Percentiles rank a stretch among this genome's conserved stretches.
phyloP scores from a whole-genome alignment of 53 echinoderm and acorn worm species.

The Stichopus horrens region DNA sequence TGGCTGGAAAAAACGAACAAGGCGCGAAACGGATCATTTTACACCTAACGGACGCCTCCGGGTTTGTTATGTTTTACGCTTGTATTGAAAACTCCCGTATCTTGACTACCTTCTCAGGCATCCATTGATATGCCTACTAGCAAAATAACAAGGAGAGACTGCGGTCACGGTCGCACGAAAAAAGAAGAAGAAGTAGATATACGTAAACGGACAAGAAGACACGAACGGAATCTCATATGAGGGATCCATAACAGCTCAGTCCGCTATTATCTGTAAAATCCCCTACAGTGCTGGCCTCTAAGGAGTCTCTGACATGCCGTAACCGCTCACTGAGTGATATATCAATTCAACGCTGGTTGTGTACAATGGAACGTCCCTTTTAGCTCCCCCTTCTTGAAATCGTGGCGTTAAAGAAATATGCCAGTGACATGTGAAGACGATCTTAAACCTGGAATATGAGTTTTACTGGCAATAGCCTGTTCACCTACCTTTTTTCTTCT shows the following conservation, averaged over 20 bases:
- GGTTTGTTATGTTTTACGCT: background rate
- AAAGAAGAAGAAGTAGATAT: background rate
- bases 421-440: too few species aligned
- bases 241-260: background rate
- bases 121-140: background rate
- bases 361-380: background rate
- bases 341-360: background rate
- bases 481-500: too few species aligned
- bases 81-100: background rate
- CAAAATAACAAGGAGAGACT: background rate
- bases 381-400: background rate
- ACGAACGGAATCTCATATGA: background rate
- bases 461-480: too few species aligned
- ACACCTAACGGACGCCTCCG: background rate
- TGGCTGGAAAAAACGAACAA: background rate
- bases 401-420: too few species aligned
- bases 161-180: background rate
- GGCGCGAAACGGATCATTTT: background rate
- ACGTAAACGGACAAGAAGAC: background rate
- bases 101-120: background rate
- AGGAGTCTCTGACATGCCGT: background rate
- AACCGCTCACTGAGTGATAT: background rate
- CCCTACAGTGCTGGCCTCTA: background rate
- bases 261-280: background rate
- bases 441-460: too few species aligned